Conservation (phyloP, 1,140 invertebrate species). For the Lasaia peninsularis region DNA sequence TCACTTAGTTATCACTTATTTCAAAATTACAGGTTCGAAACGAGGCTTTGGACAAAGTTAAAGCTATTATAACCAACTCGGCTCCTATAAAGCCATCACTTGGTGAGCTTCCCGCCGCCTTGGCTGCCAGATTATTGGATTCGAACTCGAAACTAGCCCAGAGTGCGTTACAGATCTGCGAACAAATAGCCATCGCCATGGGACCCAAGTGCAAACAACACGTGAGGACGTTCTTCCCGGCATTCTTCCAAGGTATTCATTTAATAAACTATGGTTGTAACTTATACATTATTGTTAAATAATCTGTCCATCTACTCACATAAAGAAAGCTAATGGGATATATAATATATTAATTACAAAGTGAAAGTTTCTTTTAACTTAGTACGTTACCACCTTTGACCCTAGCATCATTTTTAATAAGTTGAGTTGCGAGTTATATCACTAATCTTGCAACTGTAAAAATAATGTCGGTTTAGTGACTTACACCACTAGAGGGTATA, state of each 20-base stretch:
- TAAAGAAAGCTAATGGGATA: no score
- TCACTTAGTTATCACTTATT: no score
- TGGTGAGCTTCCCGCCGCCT: slow-evolving; percentile 88
- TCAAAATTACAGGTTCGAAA: slow-evolving; percentile 84
- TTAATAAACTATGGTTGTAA: not conserved
- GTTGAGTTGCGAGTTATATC: no score
- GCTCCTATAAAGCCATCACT: slow-evolving; percentile 89
- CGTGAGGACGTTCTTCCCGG: slow-evolving; percentile 88
- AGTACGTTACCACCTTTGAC: no score
- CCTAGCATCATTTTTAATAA: no score
- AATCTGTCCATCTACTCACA: no score
- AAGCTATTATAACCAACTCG: slow-evolving; percentile 84
- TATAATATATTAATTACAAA: no score
- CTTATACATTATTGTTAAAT: no score
- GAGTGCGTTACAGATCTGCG: slow-evolving; percentile 88
- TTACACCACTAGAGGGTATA: no score
- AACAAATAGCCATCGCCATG: slow-evolving; percentile 87
- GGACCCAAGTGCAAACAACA: slow-evolving; percentile 89
- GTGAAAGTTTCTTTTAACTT: no score
- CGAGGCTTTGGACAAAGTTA: slow-evolving; percentile 89
- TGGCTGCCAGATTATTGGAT: slow-evolving; percentile 88
- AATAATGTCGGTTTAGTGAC: no score
- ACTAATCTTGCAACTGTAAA: no score
- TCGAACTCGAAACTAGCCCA: slow-evolving; percentile 95
- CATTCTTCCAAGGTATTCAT: slow-evolving; percentile 87